Percentiles rank a stretch among this genome's conserved stretches.
phyloP scores from a whole-genome alignment of 2,113 vertebrate species.

The Corydoras maculifer region DNA sequence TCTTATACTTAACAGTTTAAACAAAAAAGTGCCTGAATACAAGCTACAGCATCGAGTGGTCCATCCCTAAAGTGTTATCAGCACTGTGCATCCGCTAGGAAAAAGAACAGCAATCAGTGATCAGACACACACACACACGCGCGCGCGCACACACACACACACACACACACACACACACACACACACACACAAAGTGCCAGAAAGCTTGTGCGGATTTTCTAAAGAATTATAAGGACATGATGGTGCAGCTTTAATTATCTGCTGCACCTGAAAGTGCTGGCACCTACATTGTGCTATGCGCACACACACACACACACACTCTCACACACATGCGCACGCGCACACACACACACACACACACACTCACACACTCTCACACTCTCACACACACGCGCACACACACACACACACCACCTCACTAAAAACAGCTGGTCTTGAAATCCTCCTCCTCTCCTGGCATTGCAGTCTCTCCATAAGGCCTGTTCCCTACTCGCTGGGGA shows the following conservation, averaged over 20 bases:
- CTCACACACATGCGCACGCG: not conserved
- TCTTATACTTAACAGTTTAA: no score
- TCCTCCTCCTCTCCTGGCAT: conserved; percentile 18
- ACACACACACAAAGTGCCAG: conserved; percentile 16
- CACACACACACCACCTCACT: not conserved
- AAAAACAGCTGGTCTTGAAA: conserved; percentile 13
- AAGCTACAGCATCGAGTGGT: no score
- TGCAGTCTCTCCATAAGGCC: conserved; percentile 14
- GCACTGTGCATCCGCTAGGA: no score
- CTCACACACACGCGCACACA: conserved; percentile 2
- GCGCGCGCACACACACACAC: no score
- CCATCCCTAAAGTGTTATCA: no score
- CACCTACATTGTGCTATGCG: conserved; percentile 4
- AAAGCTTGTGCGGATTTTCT: conserved; percentile 38
- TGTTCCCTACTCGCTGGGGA: conserved; percentile 6
- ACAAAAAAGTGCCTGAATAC: no score
- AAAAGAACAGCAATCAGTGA: no score
- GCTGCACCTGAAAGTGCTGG: conserved; percentile 43
- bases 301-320: conserved; percentile 9
- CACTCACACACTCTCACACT: not conserved
- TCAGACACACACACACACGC: no score
- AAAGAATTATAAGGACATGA: conserved; percentile 38
- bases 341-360: conserved; percentile 8
- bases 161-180: not conserved
- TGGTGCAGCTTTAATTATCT: conserved; percentile 42